phyloP scores from a whole-genome alignment of 2,113 vertebrate genomes.

The Puma concolor region DNA sequence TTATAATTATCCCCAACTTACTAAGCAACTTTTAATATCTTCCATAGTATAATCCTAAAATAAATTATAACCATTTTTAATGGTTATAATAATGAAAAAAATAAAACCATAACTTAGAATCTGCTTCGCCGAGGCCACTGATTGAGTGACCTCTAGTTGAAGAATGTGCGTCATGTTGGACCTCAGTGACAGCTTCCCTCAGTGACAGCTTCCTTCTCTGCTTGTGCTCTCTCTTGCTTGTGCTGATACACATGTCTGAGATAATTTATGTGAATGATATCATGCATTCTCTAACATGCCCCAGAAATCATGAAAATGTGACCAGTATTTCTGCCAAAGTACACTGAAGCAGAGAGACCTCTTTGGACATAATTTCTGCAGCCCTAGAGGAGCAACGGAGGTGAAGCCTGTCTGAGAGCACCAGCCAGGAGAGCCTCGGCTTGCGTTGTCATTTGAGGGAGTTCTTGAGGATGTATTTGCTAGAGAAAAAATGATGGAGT shows the following conservation, averaged over 20 bases:
- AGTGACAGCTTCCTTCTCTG: background rate
- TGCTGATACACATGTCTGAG: background rate
- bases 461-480: background rate
- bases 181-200: background rate
- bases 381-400: background rate
- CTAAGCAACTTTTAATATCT: background rate
- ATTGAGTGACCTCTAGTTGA: background rate
- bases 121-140: background rate
- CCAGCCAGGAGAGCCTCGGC: background rate
- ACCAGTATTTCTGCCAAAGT: background rate
- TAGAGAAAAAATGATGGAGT: background rate
- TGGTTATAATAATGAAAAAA: background rate
- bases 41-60: background rate
- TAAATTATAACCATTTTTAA: background rate
- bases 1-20: background rate
- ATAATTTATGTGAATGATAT: background rate
- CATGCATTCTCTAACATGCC: background rate
- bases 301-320: background rate
- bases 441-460: background rate
- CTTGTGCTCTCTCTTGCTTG: background rate
- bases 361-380: background rate
- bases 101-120: background rate
- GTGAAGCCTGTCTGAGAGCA: background rate
- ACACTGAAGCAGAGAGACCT: background rate
- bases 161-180: background rate